Percentiles rank a stretch among this genome's conserved stretches.
Conservation (phyloP, 2,888 invertebrate genomes). For the Drosophila diplacantha region DNA sequence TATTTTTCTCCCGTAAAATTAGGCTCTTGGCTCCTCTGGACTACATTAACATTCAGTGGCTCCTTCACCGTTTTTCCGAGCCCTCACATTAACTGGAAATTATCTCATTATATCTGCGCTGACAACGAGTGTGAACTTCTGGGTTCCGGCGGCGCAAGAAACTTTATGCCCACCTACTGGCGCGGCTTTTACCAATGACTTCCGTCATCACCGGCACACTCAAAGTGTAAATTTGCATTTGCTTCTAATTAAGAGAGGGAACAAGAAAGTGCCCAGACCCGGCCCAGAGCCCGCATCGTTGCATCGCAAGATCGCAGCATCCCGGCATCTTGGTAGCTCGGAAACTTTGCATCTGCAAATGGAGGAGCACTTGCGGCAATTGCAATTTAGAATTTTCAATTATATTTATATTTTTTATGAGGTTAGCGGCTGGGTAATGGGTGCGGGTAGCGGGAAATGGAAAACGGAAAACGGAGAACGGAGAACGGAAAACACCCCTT, state of each 20-base stretch:
- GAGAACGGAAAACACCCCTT: slow-evolving; percentile 39
- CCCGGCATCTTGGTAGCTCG: slow-evolving; percentile 34
- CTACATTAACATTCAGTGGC: slow-evolving; percentile 17
- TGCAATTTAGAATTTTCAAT: slow-evolving; percentile 68
- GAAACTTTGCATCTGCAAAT: slow-evolving; percentile 48
- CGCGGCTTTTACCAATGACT: slow-evolving; percentile 61
- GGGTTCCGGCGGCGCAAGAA: slow-evolving; percentile 38
- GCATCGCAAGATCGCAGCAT: slow-evolving; percentile 15
- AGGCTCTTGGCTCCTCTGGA: not conserved
- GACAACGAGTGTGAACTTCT: slow-evolving; percentile 17
- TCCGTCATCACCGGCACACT: slow-evolving; percentile 61
- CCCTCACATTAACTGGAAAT: slow-evolving; percentile 48
- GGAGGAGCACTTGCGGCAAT: slow-evolving; percentile 52
- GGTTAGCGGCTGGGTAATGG: slow-evolving; percentile 15
- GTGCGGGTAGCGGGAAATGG: not conserved
- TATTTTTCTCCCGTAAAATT: not conserved
- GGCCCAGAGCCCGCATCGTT: slow-evolving; percentile 15
- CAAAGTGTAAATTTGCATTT: slow-evolving; percentile 67
- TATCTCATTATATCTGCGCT: slow-evolving; percentile 59
- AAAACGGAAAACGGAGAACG: not conserved
- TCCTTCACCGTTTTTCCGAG: slow-evolving; percentile 10
- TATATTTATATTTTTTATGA: slow-evolving; percentile 59
- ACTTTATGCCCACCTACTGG: slow-evolving; percentile 20
- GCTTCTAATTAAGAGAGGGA: slow-evolving; percentile 61
- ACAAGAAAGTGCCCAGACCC: slow-evolving; percentile 19